phyloP scores from a whole-genome alignment of 2,888 invertebrate species.

The Diploptera punctata region DNA sequence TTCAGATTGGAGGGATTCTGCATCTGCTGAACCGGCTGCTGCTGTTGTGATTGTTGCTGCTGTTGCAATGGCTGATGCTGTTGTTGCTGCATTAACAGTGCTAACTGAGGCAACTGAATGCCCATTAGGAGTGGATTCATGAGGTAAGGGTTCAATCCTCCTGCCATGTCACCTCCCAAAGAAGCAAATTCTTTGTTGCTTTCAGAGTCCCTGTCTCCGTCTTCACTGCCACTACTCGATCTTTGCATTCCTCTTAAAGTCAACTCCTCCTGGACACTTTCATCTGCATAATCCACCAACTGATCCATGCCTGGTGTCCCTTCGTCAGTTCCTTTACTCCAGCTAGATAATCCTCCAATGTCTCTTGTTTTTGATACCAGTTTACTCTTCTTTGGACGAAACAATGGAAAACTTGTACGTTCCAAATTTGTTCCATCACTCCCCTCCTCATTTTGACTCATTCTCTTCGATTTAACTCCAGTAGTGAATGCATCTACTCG shows the following conservation, averaged over 20 bases:
- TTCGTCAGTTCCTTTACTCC: not conserved
- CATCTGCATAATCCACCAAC: slow-evolving; percentile 12
- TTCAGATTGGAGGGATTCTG: not conserved
- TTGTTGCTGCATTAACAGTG: slow-evolving; percentile 38
- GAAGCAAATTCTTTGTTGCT: not conserved
- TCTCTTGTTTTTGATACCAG: slow-evolving; percentile 23
- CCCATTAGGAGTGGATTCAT: slow-evolving; percentile 39
- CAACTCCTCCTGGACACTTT: slow-evolving; percentile 20
- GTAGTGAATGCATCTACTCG: slow-evolving; percentile 30
- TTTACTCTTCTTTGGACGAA: slow-evolving; percentile 39
- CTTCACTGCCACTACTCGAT: slow-evolving; percentile 19
- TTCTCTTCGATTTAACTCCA: slow-evolving; percentile 34
- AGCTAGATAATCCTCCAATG: not conserved
- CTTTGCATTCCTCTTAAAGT: slow-evolving; percentile 2
- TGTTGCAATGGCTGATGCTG: slow-evolving; percentile 35
- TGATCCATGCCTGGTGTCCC: slow-evolving; percentile 9
- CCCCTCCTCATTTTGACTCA: slow-evolving; percentile 40
- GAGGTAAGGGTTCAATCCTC: slow-evolving; percentile 11
- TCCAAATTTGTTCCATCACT: slow-evolving; percentile 37
- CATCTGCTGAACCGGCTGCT: not conserved
- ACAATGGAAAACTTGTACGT: slow-evolving; percentile 37
- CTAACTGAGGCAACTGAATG: slow-evolving; percentile 38
- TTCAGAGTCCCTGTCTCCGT: slow-evolving; percentile 4
- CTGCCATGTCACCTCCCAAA: not conserved
- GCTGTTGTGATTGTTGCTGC: slow-evolving; percentile 37